Evolutionary conservation across 1,140 invertebrate species (phyloP).

Genomic region (Drosophila tsacasi): DNA sequence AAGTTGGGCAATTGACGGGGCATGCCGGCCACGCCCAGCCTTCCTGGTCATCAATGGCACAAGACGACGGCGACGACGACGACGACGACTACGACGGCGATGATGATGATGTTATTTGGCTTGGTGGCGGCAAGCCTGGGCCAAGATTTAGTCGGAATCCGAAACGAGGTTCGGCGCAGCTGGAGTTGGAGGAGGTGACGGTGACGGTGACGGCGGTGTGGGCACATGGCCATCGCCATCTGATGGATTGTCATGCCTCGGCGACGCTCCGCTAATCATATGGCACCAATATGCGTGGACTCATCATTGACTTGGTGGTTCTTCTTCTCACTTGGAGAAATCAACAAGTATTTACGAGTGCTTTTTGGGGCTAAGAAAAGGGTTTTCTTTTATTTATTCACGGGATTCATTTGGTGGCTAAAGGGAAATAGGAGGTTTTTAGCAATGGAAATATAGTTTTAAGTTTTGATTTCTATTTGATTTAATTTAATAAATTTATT

Average conservation of each 20-base stretch:
- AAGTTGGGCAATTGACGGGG: conserved; percentile 75
- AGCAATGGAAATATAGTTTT: too few relatives aligned
- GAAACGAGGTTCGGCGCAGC: conserved; percentile 18
- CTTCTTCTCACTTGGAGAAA: conserved; percentile 13
- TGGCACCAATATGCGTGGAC: conserved; percentile 76
- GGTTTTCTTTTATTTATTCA: background rate
- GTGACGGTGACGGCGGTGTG: conserved; percentile 2
- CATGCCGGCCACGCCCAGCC: conserved; percentile 76
- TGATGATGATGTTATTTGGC: conserved; percentile 67
- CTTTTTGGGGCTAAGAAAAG: background rate
- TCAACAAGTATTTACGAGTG: background rate
- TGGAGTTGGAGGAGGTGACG: background rate
- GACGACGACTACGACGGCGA: conserved; percentile 25
- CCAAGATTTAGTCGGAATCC: conserved; percentile 61
- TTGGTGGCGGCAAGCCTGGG: conserved; percentile 55
- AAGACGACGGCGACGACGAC: conserved; percentile 46
- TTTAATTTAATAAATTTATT: too few relatives aligned
- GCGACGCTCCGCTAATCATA: conserved; percentile 71
- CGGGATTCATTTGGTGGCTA: background rate
- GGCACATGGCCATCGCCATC: conserved; percentile 44
- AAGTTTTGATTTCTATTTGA: too few relatives aligned
- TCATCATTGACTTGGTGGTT: conserved; percentile 3
- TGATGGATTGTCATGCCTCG: conserved; percentile 72
- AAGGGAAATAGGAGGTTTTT: too few relatives aligned
- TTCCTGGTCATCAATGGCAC: conserved; percentile 81